These are phyloP conservation scores for Heliocidaris tuberculata DNA, from an alignment of 35 echinoderm and acorn worm genomes.

Conservation along the genomic window DNA sequence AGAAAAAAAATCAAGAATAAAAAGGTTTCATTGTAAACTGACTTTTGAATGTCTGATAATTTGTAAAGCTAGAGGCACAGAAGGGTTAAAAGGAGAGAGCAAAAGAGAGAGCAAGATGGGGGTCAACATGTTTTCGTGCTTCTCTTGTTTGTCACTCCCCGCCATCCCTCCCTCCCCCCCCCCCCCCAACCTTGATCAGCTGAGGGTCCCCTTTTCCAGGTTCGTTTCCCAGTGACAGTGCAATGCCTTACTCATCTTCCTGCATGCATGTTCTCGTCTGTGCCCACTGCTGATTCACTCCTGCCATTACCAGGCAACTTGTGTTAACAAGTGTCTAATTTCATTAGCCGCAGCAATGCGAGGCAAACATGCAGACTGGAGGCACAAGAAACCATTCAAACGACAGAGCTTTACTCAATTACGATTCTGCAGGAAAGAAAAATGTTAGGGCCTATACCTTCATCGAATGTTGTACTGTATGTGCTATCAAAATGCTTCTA, in stretches of 20 bases:
- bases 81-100: too few relatives aligned
- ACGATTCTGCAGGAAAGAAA: not conserved
- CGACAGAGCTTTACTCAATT: not conserved
- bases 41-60: too few relatives aligned
- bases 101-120: too few relatives aligned
- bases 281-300: not conserved
- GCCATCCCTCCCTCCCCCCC: not conserved
- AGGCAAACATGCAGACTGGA: not conserved
- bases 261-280: not conserved
- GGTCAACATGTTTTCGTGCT: too few relatives aligned
- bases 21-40: too few relatives aligned
- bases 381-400: not conserved
- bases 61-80: too few relatives aligned
- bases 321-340: constrained; percentile 36
- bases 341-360: not conserved
- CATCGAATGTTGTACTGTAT: not conserved
- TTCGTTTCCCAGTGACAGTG: not conserved
- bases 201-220: not conserved
- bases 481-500: not conserved
- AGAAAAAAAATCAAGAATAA: too few relatives aligned
- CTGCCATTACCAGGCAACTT: not conserved
- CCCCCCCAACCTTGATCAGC: not conserved
- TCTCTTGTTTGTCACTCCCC: not conserved
- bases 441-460: not conserved
- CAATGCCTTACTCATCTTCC: constrained; percentile 29